Conservation (phyloP, 2,797 vertebrate genomes). For the Sebastes flavidus region DNA sequence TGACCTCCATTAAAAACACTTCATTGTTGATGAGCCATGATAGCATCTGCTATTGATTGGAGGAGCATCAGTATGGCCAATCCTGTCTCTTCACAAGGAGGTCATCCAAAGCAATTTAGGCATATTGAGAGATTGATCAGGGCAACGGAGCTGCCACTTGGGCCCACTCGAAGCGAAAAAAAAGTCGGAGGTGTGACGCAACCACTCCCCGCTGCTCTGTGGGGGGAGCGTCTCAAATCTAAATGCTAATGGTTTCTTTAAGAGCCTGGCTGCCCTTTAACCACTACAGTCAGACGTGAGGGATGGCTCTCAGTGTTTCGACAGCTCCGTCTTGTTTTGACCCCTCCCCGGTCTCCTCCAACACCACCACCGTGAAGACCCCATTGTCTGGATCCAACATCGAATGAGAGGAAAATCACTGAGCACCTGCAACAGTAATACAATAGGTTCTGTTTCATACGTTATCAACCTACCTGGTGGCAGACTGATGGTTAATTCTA, state of each 20-base stretch:
- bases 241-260: slow-evolving; percentile 83
- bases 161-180: slow-evolving; percentile 54
- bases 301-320: slow-evolving; percentile 69
- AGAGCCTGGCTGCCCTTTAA: slow-evolving; percentile 78
- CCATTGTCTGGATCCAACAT: slow-evolving; percentile 14
- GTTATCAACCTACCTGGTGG: background rate
- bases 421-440: background rate
- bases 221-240: slow-evolving; percentile 70
- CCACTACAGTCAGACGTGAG: slow-evolving; percentile 75
- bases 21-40: slow-evolving; percentile 79
- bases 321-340: slow-evolving; percentile 63
- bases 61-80: slow-evolving; percentile 64
- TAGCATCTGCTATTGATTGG: slow-evolving; percentile 81
- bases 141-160: slow-evolving; percentile 58
- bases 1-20: slow-evolving; percentile 82
- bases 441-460: background rate
- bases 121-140: slow-evolving; percentile 79
- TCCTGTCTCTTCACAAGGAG: slow-evolving; percentile 57
- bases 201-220: slow-evolving; percentile 50
- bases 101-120: slow-evolving; percentile 77
- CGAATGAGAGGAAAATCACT: background rate
- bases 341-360: slow-evolving; percentile 35
- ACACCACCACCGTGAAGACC: background rate
- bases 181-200: slow-evolving; percentile 66
- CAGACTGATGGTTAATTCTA: background rate